Evolutionary conservation across 2,888 invertebrate species (phyloP).

Genomic region (Protophormia terraenovae): DNA sequence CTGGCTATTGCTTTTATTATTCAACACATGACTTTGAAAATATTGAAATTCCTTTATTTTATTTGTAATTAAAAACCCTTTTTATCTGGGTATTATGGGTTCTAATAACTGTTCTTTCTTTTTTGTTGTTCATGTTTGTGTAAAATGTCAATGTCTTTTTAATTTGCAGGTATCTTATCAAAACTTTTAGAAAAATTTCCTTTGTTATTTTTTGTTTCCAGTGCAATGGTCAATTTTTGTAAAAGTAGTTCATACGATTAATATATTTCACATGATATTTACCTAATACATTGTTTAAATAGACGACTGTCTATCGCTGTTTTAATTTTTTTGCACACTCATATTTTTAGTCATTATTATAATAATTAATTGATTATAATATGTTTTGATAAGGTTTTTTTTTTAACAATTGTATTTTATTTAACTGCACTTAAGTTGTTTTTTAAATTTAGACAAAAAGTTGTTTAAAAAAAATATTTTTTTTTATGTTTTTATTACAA

Average conservation of each 20-base stretch:
- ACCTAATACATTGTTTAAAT: not conserved
- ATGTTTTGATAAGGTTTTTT: not conserved
- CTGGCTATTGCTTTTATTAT: not conserved
- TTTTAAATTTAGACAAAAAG: not conserved
- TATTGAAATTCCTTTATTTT: slow-evolving; percentile 8
- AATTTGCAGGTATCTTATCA: not conserved
- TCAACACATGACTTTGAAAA: not conserved
- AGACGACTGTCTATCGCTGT: not conserved
- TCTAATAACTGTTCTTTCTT: not conserved
- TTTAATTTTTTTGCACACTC: not conserved
- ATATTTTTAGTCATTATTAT: not conserved
- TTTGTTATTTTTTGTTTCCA: slow-evolving; percentile 39
- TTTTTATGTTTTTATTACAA: not conserved
- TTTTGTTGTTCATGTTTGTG: not conserved
- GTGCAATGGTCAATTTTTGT: slow-evolving; percentile 26
- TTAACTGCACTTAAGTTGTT: not conserved
- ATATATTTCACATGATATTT: not conserved
- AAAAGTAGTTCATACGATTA: not conserved
- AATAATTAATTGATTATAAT: not conserved
- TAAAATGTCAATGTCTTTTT: slow-evolving; percentile 32
- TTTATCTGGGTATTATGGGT: not conserved
- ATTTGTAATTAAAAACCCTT: slow-evolving; percentile 49
- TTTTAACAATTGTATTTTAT: not conserved
- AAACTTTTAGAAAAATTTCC: not conserved
- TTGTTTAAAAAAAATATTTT: not conserved